Percentiles rank a stretch among this genome's conserved stretches.
These are phyloP conservation scores for Cyclopterus lumpus DNA, from an alignment of 2,797 vertebrate genomes.

Conservation along the genomic window DNA sequence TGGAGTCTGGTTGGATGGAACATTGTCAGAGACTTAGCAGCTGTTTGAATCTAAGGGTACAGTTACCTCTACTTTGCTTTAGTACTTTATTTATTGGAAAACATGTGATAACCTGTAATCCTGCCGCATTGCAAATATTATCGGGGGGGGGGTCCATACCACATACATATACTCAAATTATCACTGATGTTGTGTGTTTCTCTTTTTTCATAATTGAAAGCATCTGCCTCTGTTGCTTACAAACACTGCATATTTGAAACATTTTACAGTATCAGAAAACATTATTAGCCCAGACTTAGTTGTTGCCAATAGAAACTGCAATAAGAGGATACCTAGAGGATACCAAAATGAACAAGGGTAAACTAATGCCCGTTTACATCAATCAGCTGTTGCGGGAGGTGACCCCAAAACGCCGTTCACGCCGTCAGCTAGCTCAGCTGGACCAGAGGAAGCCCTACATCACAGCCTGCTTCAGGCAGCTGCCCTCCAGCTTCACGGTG, in stretches of 20 bases:
- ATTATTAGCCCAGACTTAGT: slow-evolving; percentile 8
- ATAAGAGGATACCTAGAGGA: neutral
- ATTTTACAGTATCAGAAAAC: slow-evolving; percentile 11
- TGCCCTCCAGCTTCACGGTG: slow-evolving; percentile 89
- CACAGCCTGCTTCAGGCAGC: slow-evolving; percentile 89
- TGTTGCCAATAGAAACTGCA: neutral
- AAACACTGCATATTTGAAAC: neutral
- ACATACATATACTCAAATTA: neutral
- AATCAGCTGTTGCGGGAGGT: slow-evolving; percentile 89
- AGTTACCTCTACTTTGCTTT: slow-evolving; percentile 18
- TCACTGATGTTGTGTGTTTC: neutral
- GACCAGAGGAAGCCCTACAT: slow-evolving; percentile 92
- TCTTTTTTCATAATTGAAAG: neutral
- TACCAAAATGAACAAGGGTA: neutral
- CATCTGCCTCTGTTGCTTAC: neutral
- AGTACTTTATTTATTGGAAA: neutral
- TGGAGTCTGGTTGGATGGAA: slow-evolving; percentile 42
- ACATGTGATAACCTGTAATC: neutral
- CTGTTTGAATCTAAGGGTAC: slow-evolving; percentile 32
- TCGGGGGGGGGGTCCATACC: neutral
- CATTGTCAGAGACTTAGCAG: slow-evolving; percentile 43
- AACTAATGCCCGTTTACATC: slow-evolving; percentile 20
- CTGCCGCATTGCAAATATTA: neutral
- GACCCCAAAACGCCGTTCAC: slow-evolving; percentile 83
- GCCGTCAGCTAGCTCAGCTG: slow-evolving; percentile 90